phyloP scores from a whole-genome alignment of 1,140 invertebrate genomes.

The Oscheius sp. region DNA sequence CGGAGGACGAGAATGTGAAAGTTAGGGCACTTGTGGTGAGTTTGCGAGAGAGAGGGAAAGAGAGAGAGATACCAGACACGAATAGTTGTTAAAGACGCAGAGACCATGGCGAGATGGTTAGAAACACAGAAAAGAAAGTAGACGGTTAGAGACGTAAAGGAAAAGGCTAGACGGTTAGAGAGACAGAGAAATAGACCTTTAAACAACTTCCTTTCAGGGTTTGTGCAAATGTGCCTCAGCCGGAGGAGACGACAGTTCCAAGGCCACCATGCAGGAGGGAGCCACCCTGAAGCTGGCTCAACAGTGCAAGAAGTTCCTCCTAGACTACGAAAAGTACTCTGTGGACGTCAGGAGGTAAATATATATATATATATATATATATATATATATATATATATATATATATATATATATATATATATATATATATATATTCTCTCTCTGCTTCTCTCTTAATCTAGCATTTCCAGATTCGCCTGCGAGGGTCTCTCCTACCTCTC shows the following conservation, averaged over 20 bases:
- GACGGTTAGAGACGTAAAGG: no score
- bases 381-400: no score
- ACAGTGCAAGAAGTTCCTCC: conserved; percentile 74
- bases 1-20: conserved; percentile 83
- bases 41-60: not conserved
- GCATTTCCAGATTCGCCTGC: conserved; percentile 68
- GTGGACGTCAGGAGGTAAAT: conserved; percentile 46
- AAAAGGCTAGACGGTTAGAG: no score
- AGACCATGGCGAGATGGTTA: no score
- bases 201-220: conserved; percentile 69
- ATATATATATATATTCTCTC: not conserved
- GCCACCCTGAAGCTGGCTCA: conserved; percentile 86
- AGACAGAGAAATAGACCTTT: no score
- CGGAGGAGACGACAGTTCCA: conserved; percentile 90
- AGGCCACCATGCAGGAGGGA: conserved; percentile 89
- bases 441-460: not conserved
- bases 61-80: not conserved
- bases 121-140: no score
- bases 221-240: conserved; percentile 93
- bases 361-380: not conserved
- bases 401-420: conserved; percentile 19
- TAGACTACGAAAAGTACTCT: conserved; percentile 50
- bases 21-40: conserved; percentile 65
- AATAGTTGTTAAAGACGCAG: no score
- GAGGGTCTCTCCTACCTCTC: conserved; percentile 96